Conservation (phyloP, 1,140 invertebrate species). For the Platorchestia sp. region DNA sequence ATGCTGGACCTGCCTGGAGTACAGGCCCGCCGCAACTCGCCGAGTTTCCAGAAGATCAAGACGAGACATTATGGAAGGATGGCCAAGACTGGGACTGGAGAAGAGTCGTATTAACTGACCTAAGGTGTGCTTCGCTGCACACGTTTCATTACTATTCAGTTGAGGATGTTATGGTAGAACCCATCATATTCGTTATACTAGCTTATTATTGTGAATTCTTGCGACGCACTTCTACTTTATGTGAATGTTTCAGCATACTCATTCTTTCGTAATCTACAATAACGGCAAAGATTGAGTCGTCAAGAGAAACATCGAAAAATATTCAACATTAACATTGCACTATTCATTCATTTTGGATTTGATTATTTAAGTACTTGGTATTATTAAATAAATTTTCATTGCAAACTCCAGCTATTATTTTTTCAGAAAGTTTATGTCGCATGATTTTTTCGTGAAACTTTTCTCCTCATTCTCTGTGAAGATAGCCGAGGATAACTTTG, state of each 20-base stretch:
- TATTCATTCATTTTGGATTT: background rate
- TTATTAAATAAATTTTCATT: no score
- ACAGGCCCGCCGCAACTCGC: background rate
- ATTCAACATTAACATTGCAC: background rate
- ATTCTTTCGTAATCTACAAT: background rate
- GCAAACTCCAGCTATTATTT: background rate
- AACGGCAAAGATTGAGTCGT: background rate
- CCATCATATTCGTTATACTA: background rate
- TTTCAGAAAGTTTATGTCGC: background rate
- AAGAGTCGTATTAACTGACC: slow-evolving; percentile 17
- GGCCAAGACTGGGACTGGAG: background rate
- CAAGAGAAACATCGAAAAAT: background rate
- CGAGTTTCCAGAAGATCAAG: background rate
- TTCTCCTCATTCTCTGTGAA: background rate
- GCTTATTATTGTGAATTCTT: background rate
- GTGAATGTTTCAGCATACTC: background rate
- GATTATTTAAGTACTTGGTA: background rate
- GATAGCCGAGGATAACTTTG: background rate
- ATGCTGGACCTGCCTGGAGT: slow-evolving; percentile 43
- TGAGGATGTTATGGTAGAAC: background rate
- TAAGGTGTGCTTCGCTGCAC: background rate
- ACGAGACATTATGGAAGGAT: slow-evolving; percentile 19
- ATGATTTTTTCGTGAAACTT: background rate
- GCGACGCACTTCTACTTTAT: background rate
- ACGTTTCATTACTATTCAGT: background rate